These are phyloP conservation scores for Characodon lateralis DNA, from an alignment of 2,797 vertebrate genomes.

Conservation along the genomic window DNA sequence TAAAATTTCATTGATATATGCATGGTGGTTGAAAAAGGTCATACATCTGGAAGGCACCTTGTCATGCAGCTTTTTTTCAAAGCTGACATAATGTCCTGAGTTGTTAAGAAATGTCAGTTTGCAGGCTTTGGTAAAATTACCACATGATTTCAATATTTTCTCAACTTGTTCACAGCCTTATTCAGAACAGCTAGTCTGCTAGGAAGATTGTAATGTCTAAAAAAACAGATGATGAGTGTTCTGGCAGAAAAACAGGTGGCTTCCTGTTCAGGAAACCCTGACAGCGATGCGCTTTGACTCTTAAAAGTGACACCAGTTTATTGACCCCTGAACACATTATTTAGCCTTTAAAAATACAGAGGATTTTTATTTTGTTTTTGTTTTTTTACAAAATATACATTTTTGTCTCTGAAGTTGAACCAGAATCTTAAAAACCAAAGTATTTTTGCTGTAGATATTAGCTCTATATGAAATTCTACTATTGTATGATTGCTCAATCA, in stretches of 20 bases:
- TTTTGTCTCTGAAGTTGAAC: not conserved
- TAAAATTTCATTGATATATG: not conserved
- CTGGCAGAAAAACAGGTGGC: constrained; percentile 63
- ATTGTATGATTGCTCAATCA: no score
- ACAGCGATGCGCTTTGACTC: constrained; percentile 66
- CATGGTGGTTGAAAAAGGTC: not conserved
- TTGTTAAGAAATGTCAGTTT: not conserved
- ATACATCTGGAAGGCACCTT: not conserved
- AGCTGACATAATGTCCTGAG: not conserved
- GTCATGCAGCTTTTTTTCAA: not conserved
- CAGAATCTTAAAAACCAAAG: not conserved
- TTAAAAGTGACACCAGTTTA: constrained; percentile 69
- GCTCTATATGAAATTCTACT: no score
- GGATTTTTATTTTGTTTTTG: not conserved
- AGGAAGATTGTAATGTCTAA: constrained; percentile 18
- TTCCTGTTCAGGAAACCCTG: constrained; percentile 75
- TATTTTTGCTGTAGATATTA: no score
- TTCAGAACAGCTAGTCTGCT: not conserved
- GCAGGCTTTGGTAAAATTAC: constrained; percentile 2
- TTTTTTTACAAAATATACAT: not conserved
- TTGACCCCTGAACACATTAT: constrained; percentile 30
- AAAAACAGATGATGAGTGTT: constrained; percentile 24
- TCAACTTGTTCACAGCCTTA: not conserved
- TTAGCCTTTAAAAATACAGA: constrained; percentile 20
- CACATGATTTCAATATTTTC: not conserved